A percentile compares a stretch with the other conserved stretches of the same genome.
phyloP scores from a whole-genome alignment of 2,888 invertebrate genomes.

The Pristionchus arcanus region DNA sequence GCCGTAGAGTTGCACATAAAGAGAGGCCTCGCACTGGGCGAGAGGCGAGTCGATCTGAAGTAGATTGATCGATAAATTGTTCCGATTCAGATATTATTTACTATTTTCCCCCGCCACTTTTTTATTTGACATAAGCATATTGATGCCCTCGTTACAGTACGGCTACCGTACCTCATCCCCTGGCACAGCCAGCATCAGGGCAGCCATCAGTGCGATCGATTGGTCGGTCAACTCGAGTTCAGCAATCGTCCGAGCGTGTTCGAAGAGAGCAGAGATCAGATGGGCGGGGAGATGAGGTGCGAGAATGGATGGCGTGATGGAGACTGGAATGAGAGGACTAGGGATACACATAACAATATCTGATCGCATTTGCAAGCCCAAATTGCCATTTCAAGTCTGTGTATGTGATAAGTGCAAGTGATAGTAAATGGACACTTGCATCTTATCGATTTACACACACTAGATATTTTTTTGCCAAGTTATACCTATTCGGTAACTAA shows the following conservation, averaged over 20 bases:
- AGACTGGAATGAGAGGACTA: too few relatives aligned
- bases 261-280: slow-evolving; percentile 52
- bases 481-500: not conserved
- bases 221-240: slow-evolving; percentile 59
- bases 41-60: slow-evolving; percentile 2
- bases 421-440: too few relatives aligned
- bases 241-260: slow-evolving; percentile 55
- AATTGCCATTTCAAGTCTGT: too few relatives aligned
- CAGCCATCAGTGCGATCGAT: slow-evolving; percentile 59
- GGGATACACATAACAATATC: too few relatives aligned
- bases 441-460: too few relatives aligned
- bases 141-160: too few relatives aligned
- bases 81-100: too few relatives aligned
- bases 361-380: too few relatives aligned
- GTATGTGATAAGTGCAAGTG: too few relatives aligned
- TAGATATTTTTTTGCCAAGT: too few relatives aligned
- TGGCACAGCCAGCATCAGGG: slow-evolving; percentile 60
- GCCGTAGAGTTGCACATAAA: slow-evolving; percentile 42
- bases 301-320: slow-evolving; percentile 6
- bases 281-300: not conserved
- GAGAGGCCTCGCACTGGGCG: slow-evolving; percentile 14
- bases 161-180: slow-evolving; percentile 35
- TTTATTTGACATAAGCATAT: too few relatives aligned
- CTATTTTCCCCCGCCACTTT: too few relatives aligned
- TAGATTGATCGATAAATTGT: not conserved